A percentile compares a stretch with the other conserved stretches of the same genome.
phyloP scores from a whole-genome alignment of 2,888 invertebrate genomes.

The Troides oblongomaculatus region DNA sequence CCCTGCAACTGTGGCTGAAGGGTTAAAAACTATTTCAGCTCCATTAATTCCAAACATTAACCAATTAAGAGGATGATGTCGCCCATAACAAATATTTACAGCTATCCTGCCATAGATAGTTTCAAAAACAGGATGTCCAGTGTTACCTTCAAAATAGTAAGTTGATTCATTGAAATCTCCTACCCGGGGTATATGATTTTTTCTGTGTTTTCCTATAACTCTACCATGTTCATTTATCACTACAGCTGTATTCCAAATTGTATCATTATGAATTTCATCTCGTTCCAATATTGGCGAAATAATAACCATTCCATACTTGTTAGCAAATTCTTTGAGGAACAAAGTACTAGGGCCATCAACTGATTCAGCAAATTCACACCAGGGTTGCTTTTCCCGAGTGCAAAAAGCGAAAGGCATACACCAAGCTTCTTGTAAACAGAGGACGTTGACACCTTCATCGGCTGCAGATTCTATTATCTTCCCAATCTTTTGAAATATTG shows the following conservation, averaged over 20 bases:
- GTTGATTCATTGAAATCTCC: constrained; percentile 99
- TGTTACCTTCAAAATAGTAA: constrained; percentile 97
- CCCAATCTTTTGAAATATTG: constrained; percentile 87
- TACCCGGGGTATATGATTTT: constrained; percentile 98
- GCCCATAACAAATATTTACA: constrained; percentile 98
- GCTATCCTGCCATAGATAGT: constrained; percentile 94
- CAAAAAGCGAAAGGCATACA: constrained; percentile 99
- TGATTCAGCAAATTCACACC: constrained; percentile 98
- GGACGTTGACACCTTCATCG: constrained; percentile 88
- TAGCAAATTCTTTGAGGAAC: constrained; percentile 88
- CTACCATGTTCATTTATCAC: constrained; percentile 93
- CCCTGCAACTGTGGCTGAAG: constrained; percentile 94
- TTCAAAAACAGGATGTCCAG: constrained; percentile 96
- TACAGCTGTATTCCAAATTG: constrained; percentile 97
- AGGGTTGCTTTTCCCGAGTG: constrained; percentile 96
- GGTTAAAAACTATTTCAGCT: constrained; percentile 99
- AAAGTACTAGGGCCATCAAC: constrained; percentile 92
- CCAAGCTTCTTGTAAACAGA: constrained; percentile 99
- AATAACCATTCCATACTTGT: constrained; percentile 94
- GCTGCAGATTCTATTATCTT: constrained; percentile 89
- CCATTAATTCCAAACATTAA: constrained; percentile 98
- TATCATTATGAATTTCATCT: constrained; percentile 91
- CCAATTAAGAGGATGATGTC: constrained; percentile 99
- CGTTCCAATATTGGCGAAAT: constrained; percentile 97
- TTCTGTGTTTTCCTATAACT: constrained; percentile 95